Evolutionary conservation across 2,113 vertebrate genomes (phyloP).

Genomic region (Hemibagrus wyckioides): DNA sequence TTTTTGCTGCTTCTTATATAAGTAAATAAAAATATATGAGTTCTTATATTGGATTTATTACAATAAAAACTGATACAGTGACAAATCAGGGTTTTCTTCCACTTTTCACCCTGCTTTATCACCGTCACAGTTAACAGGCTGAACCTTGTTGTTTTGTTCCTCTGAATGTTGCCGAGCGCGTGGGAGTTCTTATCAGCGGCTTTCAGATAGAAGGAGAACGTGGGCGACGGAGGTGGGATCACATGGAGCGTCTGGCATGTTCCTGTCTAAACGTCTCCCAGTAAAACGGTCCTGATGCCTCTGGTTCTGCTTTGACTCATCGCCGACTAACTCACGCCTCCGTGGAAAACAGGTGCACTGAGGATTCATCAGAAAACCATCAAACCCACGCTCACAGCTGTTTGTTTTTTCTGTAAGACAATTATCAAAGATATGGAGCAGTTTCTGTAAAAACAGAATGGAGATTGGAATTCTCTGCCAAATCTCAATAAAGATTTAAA

Average conservation of each 20-base stretch:
- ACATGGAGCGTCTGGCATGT: conserved; percentile 15
- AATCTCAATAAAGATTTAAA: background rate
- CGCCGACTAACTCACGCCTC: background rate
- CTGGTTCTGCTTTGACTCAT: conserved; percentile 22
- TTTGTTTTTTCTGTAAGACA: background rate
- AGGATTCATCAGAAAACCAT: background rate
- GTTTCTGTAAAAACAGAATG: background rate
- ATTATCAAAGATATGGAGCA: background rate
- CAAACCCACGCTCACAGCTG: background rate
- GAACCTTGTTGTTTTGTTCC: background rate
- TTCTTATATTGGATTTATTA: background rate
- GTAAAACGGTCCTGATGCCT: background rate
- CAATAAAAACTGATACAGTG: background rate
- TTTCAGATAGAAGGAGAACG: conserved; percentile 8
- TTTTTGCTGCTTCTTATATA: background rate
- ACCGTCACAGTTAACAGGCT: background rate
- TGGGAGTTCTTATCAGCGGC: background rate
- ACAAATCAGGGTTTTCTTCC: background rate
- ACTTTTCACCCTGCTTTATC: background rate
- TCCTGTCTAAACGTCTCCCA: conserved; percentile 8
- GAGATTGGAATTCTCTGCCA: background rate
- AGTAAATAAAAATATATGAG: too few relatives aligned
- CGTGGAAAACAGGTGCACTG: background rate
- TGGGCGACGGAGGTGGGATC: conserved; percentile 2
- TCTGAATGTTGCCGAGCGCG: background rate